Conservation (phyloP, 2,113 vertebrate species). For the Dolichallabes microphthalmus region DNA sequence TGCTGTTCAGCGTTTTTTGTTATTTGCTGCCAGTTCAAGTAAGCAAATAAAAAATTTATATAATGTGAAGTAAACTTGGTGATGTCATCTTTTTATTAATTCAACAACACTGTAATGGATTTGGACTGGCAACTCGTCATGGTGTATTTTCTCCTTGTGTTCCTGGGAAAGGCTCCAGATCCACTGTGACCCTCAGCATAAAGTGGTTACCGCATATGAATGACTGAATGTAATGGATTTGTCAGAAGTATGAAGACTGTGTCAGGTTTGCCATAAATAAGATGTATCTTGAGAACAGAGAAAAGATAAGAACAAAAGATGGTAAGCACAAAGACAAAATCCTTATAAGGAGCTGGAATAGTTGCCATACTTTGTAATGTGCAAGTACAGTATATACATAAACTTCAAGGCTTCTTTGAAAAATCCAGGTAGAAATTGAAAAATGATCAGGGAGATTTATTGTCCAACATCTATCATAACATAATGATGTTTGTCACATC, state of each 20-base stretch:
- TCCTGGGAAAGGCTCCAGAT: not conserved
- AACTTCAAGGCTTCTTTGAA: not conserved
- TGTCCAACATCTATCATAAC: conserved; percentile 15
- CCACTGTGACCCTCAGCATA: not conserved
- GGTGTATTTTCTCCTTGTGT: not conserved
- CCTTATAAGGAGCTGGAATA: not conserved
- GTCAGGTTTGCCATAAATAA: not conserved
- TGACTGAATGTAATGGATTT: not conserved
- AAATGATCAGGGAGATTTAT: conserved; percentile 10
- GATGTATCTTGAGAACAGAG: not conserved
- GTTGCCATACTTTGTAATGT: not conserved
- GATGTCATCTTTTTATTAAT: conserved; percentile 25
- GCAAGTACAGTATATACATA: not conserved
- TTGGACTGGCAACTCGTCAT: not conserved
- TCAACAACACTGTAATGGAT: conserved; percentile 27
- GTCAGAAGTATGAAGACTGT: not conserved
- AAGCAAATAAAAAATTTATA: conserved; percentile 18
- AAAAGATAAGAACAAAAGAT: not conserved
- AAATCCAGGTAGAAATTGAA: not conserved
- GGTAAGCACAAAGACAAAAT: not conserved
- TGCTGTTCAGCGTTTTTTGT: conserved; percentile 17
- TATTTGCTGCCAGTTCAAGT: conserved; percentile 28
- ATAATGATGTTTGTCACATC: conserved; percentile 10
- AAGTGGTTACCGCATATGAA: not conserved
- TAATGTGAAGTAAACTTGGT: conserved; percentile 3